Evolutionary conservation across 2,888 invertebrate species (phyloP).

Genomic region (Andrena bicolor): DNA sequence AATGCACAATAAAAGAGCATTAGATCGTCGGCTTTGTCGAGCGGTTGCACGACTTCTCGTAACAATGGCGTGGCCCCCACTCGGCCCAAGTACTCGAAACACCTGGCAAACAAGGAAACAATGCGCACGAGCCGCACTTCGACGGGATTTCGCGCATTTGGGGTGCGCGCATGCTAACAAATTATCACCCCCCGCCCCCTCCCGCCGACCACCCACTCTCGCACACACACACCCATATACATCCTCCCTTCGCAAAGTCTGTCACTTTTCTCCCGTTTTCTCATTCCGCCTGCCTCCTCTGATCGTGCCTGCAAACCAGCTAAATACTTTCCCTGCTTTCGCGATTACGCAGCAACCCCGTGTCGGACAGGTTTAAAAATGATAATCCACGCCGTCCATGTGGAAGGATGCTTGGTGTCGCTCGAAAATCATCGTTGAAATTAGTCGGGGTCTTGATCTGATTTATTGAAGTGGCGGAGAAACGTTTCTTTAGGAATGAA

Average conservation of each 20-base stretch:
- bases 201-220: constrained; percentile 7
- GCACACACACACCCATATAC: background rate
- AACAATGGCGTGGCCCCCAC: constrained; percentile 82
- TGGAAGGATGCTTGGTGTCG: no score
- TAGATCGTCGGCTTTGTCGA: constrained; percentile 84
- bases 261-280: constrained; percentile 39
- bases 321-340: constrained; percentile 54
- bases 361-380: constrained; percentile 48
- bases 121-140: constrained; percentile 81
- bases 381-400: no score
- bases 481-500: no score
- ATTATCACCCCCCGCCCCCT: constrained; percentile 77
- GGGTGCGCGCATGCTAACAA: constrained; percentile 81
- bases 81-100: constrained; percentile 82
- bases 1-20: constrained; percentile 85
- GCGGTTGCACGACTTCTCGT: constrained; percentile 80
- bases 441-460: no score
- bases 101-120: constrained; percentile 85
- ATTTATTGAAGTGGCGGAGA: no score
- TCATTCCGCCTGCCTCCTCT: constrained; percentile 22
- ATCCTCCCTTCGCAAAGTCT: background rate
- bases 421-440: no score
- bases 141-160: constrained; percentile 83
- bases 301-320: constrained; percentile 33
- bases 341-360: constrained; percentile 55